phyloP scores from a whole-genome alignment of 2,888 invertebrate species.

The Caenorhabditis parvicauda region DNA sequence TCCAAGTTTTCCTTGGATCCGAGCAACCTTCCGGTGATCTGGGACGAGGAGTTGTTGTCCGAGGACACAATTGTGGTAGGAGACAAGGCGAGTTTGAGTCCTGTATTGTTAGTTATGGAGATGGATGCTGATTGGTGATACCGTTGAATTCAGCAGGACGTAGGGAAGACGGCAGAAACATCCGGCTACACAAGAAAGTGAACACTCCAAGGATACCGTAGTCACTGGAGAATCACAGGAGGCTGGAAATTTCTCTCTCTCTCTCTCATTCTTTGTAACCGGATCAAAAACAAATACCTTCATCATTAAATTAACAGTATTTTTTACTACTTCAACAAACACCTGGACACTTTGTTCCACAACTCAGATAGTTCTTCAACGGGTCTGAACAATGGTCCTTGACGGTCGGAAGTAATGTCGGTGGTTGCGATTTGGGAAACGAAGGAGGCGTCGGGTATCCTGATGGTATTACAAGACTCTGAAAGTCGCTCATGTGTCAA shows the following conservation, averaged over 20 bases:
- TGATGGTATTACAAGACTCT: too few species aligned
- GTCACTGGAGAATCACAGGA: conserved; percentile 29
- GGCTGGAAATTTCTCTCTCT: neutral
- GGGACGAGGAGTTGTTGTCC: conserved; percentile 14
- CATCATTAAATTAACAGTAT: too few species aligned
- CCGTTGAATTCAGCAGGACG: conserved; percentile 15
- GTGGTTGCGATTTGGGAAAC: conserved; percentile 4
- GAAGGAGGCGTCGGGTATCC: neutral
- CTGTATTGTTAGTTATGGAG: neutral
- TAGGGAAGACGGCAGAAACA: conserved; percentile 37
- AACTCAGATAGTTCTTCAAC: conserved; percentile 41
- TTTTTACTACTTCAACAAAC: too few species aligned
- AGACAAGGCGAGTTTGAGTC: conserved; percentile 39
- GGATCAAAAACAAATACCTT: too few species aligned
- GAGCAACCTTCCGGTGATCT: conserved; percentile 18
- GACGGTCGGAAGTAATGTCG: conserved; percentile 12
- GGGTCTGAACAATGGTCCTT: conserved; percentile 39
- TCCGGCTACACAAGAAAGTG: conserved; percentile 29
- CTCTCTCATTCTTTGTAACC: too few species aligned
- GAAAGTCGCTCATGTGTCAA: too few species aligned
- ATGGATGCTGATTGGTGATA: neutral
- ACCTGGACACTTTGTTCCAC: conserved; percentile 43
- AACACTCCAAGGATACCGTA: conserved; percentile 23
- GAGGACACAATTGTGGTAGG: conserved; percentile 37
- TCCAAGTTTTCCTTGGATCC: conserved; percentile 44